Base-by-base conservation (phyloP, 2,888 invertebrate genomes). In the Enchytraeus crypticus region DNA sequence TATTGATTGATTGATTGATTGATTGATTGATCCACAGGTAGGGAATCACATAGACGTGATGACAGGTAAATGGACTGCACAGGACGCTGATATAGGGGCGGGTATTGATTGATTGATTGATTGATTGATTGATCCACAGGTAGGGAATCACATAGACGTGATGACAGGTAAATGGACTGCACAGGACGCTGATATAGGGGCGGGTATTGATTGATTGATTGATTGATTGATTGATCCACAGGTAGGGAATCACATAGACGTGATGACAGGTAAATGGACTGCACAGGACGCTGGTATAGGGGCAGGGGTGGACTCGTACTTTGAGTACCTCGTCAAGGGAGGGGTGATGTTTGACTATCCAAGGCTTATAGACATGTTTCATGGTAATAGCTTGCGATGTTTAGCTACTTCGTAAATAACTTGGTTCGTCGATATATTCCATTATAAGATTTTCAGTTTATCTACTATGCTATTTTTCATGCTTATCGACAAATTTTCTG, bases 241-340 rank as follows among this genome's bases (percentile, higher is more conserved):
- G 33, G 87, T 95, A 61, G 98, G 98, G 0, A 99, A 99, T 80
- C 98, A 99, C 77, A 88, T 98, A 46, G 93, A 96, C 77, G 90
- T 96, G 2, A 84, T 88, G 77, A 89, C 88, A 0, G 97, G 97
- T 0, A 85, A 89, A 62, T 99, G 98, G 98, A 96, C 93, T 0
- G 97, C 96, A 0, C 87, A 91, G 67, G 97, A 98, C 80, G 88
- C 95, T n/a, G 96, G 95, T 5, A 95, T 96, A 66, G 96, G 82
- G 11, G 82, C 82, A 5, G 95, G 95, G 0, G 89, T 96, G 1
- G 96, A 97, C 79, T 98, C 97, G 0, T 96, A 92, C 77, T 97
- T 92, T 80, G 98, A 98, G 79, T 98, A 99, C 80, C 82, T 98
- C 68, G 95, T 95, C 0, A 99, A 99, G 84, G 97, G 93, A 5